These are phyloP conservation scores for Parus major DNA, from an alignment of 2,113 vertebrate species.

Conservation along the genomic window DNA sequence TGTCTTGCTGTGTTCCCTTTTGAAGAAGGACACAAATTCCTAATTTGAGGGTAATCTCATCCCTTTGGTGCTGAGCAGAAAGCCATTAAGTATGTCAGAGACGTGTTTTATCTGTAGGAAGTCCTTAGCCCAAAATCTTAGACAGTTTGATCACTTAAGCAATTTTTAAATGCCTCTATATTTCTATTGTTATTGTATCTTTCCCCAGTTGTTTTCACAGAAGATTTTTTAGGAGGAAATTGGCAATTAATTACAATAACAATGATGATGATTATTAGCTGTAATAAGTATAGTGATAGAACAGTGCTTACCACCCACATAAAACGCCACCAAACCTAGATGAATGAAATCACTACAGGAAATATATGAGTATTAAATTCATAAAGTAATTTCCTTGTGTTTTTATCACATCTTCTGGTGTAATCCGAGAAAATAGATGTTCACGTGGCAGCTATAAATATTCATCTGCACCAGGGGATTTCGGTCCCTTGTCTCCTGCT, in stretches of 20 bases:
- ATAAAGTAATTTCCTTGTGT: slow-evolving; percentile 42
- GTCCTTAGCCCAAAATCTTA: background rate
- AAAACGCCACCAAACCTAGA: background rate
- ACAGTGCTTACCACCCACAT: background rate
- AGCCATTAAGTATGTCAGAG: background rate
- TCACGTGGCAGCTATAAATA: slow-evolving; percentile 18
- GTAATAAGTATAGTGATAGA: background rate
- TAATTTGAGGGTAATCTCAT: background rate
- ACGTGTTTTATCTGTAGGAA: background rate
- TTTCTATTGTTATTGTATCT: background rate
- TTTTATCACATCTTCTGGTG: slow-evolving; percentile 8
- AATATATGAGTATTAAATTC: slow-evolving; percentile 12
- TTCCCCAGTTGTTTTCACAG: background rate
- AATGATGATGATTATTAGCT: background rate
- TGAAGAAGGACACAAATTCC: background rate
- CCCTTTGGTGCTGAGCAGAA: background rate
- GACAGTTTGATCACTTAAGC: background rate
- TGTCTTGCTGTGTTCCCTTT: background rate
- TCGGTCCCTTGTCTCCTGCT: background rate
- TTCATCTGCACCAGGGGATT: background rate
- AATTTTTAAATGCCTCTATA: background rate
- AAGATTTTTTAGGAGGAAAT: background rate
- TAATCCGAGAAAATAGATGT: slow-evolving; percentile 30
- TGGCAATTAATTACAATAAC: slow-evolving; percentile 12
- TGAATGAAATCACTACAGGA: background rate